Evolutionary conservation across 2,113 vertebrate species (phyloP), one percentile per base, ranked within the genome.

Genomic region (Siniperca knerii): DNA sequence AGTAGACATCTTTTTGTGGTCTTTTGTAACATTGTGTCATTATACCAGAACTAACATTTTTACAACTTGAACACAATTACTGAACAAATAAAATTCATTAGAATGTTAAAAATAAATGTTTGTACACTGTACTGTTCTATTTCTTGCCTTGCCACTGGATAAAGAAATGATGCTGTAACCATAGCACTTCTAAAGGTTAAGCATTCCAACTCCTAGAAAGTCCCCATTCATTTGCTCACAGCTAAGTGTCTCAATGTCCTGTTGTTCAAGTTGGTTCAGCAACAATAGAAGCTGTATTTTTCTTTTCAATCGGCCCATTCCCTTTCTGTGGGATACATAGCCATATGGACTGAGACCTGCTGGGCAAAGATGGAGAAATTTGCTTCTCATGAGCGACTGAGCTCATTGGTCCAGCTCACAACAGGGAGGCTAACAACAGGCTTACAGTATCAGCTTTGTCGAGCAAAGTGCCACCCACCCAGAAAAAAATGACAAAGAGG

Each of bases 171-270:
- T 23, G 35, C 78, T 79, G 86, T 89, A 84, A 88, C 86, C 73
- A 90, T 64, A 87, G 84, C 66, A 62, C 64, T 83, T 87, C 15
- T 91, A 91, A 95, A 92, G 88, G 90, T 91, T 87, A 92, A 89
- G 79, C 76, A 92, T 89, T 91, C 65, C 75, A 74, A 66, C 82
- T 87, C 76, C 50, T 44, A 79, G 71, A 85, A 87, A 90, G 78
- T 91, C 77, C 72, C 86, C 69, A 73, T 90, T 85, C 57, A 75
- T 86, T 84, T 81, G 20, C 78, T 86, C 67, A 61, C 67, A 48
- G 69, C 79, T 67, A 87, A 90, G 72, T 82, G 33, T 58, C 86
- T 93, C 79, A 90, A 91, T 92, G 87, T 83, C 67, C 82, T 79
- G 89, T 93, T 94, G 91, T 94, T 92, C 75, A 67, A 57, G 37